phyloP scores from a whole-genome alignment of 2,888 invertebrate genomes.

The Julus scandinavius region DNA sequence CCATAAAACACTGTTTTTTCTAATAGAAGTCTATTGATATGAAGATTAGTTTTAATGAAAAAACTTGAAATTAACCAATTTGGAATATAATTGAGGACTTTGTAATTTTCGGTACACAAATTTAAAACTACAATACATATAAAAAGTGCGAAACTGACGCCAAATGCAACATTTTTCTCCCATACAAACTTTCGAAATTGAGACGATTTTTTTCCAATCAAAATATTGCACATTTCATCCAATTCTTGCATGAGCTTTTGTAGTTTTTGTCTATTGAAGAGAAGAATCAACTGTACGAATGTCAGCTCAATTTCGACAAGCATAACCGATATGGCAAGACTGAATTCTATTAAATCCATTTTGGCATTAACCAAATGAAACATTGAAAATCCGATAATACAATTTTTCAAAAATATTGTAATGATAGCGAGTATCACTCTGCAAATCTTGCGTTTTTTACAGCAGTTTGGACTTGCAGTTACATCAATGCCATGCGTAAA shows the following conservation, averaged over 20 bases:
- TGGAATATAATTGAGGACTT: not conserved
- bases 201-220: not conserved
- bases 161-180: not conserved
- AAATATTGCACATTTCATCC: slow-evolving; percentile 1
- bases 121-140: not conserved
- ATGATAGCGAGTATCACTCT: not conserved
- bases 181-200: not conserved
- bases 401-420: not conserved
- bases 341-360: not conserved
- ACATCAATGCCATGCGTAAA: not conserved
- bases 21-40: not conserved
- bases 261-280: not conserved
- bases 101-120: not conserved
- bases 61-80: not conserved
- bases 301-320: not conserved
- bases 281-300: not conserved
- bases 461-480: not conserved
- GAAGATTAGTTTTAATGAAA: not conserved
- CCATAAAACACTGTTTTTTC: not conserved
- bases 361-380: not conserved
- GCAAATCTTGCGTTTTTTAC: not conserved
- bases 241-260: not conserved
- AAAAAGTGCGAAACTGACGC: not conserved
- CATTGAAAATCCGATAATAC: not conserved
- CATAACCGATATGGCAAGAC: not conserved